Base-by-base conservation (phyloP, 2,888 invertebrate genomes). In the Drosophila seclusa region DNA sequence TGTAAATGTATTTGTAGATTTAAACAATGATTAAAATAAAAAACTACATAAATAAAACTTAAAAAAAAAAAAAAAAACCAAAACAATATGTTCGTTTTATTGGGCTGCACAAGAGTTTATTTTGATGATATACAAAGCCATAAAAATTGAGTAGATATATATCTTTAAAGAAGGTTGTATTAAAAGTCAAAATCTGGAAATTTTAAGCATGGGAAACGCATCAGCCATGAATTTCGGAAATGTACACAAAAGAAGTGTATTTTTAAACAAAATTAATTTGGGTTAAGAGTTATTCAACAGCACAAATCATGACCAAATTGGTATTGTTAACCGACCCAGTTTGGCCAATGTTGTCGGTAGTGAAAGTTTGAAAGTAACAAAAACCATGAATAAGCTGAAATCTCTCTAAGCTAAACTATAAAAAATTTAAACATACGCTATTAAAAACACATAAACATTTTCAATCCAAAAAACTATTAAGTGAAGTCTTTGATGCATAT, bases 1-100 rank as follows among this genome's bases (percentile, higher is more conserved):
- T 92, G 92, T 92, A 92, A 92, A 92, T 92, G 92, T 92, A 92
- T 92, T 87, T 92, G 92, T 92, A 92, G 92, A 92, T 92, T 92
- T 92, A 90, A 92, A 92, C 91, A 92, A 91, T 89, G 91, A 89
- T 86, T 87, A 87, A 90, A 92, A 84, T 87, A 90, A 92, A 91
- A 87, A 91, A 90, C 85, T 87, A 89, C 87, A 87, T 89, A 87
- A 87, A 86, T 86, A 90, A 90, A 91, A 87, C 85, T 87, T 78
- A 80, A 80, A 80, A 87, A 81, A 85, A 80, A 85, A 29, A 45
- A 45, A 85, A 32, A 32, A 45, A 45, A 72, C 16, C 8, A 54
- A 59, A 62, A 34, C 16, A 29, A 27, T 31, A 4, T 1, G 0
- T 24, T 45, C 8, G 6, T 49, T 36, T 16, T 21, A 21, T 40